Conservation (phyloP, 2,888 invertebrate species). For the Clunio marinus region DNA sequence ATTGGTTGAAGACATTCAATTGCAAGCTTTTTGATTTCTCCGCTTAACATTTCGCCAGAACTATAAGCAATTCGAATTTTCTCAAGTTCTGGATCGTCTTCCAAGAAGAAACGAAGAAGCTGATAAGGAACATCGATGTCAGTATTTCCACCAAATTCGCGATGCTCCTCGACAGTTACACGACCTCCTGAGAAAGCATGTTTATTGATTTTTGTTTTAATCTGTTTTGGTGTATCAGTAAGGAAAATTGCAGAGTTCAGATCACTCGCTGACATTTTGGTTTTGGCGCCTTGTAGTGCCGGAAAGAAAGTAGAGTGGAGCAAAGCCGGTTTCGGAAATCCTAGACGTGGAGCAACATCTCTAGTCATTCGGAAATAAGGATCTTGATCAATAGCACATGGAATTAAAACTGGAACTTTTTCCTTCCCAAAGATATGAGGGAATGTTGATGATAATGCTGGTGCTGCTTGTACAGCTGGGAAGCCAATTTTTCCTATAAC, state of each 20-base stretch:
- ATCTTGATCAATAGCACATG: constrained; percentile 99
- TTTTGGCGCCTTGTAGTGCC: constrained; percentile 91
- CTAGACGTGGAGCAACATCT: constrained; percentile 92
- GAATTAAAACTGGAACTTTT: constrained; percentile 80
- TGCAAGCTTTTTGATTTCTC: constrained; percentile 88
- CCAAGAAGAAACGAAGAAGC: constrained; percentile 90
- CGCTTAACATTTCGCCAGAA: constrained; percentile 81
- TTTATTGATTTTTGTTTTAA: constrained; percentile 94
- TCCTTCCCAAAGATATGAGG: constrained; percentile 82
- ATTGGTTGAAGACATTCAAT: constrained; percentile 76
- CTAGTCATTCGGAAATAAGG: constrained; percentile 99
- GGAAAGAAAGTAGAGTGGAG: constrained; percentile 87
- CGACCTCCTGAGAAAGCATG: constrained; percentile 88
- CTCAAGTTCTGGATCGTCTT: constrained; percentile 83
- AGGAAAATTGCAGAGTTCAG: constrained; percentile 88
- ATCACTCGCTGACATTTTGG: constrained; percentile 98
- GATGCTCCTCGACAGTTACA: constrained; percentile 35
- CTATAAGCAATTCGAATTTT: constrained; percentile 55
- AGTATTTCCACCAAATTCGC: constrained; percentile 78
- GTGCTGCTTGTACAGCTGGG: constrained; percentile 94
- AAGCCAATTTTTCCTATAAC: constrained; percentile 96
- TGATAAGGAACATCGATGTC: constrained; percentile 94
- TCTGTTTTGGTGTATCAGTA: constrained; percentile 91
- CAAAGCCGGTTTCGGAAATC: constrained; percentile 81
- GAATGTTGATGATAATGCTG: constrained; percentile 83